Percentiles rank a stretch among this genome's conserved stretches.
Conservation (phyloP, 2,113 vertebrate genomes). For the Scalopus aquaticus region DNA sequence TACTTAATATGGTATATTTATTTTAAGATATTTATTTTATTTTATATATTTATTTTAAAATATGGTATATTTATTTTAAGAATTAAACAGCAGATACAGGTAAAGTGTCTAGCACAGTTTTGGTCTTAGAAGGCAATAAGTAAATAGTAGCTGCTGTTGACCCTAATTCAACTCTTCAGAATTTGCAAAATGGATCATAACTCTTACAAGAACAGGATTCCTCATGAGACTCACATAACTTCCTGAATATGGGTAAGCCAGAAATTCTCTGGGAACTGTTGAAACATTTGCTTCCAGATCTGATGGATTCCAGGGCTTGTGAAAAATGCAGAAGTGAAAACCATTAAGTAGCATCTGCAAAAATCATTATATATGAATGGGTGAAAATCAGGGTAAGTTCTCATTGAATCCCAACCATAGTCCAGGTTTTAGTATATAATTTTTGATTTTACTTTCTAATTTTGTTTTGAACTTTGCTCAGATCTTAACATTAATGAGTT, state of each 20-base stretch:
- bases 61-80: not conserved
- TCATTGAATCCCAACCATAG: not conserved
- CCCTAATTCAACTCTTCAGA: slow-evolving; percentile 56
- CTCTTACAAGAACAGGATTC: slow-evolving; percentile 56
- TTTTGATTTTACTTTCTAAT: not conserved
- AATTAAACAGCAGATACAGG: not conserved
- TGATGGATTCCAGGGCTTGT: slow-evolving; percentile 56
- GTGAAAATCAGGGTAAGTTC: not conserved
- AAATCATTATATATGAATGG: slow-evolving; percentile 22
- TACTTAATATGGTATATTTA: not conserved
- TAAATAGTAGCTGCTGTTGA: slow-evolving; percentile 3
- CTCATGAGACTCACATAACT: slow-evolving; percentile 68
- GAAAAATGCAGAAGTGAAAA: slow-evolving; percentile 70
- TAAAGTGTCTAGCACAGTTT: not conserved
- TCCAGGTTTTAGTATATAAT: not conserved
- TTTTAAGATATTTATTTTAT: not conserved
- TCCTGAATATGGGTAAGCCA: slow-evolving; percentile 64
- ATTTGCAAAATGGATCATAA: slow-evolving; percentile 7
- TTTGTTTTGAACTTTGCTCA: not conserved
- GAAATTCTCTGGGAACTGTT: slow-evolving; percentile 67
- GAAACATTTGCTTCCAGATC: slow-evolving; percentile 60
- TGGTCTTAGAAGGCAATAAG: not conserved
- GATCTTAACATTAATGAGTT: not conserved
- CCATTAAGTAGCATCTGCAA: slow-evolving; percentile 67
- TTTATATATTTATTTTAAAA: not conserved